Base-by-base conservation (phyloP, 1,140 invertebrate genomes). In the Trachymyrmex septentrionalis region DNA sequence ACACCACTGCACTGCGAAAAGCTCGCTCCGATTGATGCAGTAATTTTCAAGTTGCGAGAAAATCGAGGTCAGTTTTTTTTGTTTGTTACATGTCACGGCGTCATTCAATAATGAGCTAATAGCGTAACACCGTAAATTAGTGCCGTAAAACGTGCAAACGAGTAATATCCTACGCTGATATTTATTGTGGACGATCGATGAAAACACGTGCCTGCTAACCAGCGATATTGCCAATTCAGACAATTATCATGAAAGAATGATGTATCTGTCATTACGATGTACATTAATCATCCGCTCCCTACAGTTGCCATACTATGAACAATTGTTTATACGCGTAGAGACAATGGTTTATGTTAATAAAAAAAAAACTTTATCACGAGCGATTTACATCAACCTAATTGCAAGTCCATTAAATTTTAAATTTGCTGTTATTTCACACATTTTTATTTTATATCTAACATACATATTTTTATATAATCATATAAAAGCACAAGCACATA, bases 71-170 rank as follows among this genome's bases (percentile, higher is more conserved):
- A 57, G n/a, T 57, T 80, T 87, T 67, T 88, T 71, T 48, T 76
- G 59, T 55, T 27, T 12, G 66, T 27, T 27, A 55, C 73, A 48
- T 14, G 81, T 66, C 75, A 50, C 53, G 27, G 50, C 30, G 69
- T 59, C 87, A 92, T 91, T 93, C 88, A 93, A 91, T 93, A 92
- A 92, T 92, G 86, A 91, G 72, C 71, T 84, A 88, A 90, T 89
- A 90, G 78, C 81, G 19, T 3, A 24, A 44, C 21, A 82, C 89
- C 85, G 86, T 94, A 93, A 93, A 93, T 93, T 92, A 93, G 53
- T 72, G 80, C 57, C 66, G 77, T 66, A 48, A 86, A 87, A 89
- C 75, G 84, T 89, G 69, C 80, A 50, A 87, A 75, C 72, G 44
- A 50, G 57, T 82, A 90, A 87, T 87, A 76, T 78, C 67, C 76